phyloP scores from a whole-genome alignment of 2,797 vertebrate species.

The Rhinogobio ventralis region DNA sequence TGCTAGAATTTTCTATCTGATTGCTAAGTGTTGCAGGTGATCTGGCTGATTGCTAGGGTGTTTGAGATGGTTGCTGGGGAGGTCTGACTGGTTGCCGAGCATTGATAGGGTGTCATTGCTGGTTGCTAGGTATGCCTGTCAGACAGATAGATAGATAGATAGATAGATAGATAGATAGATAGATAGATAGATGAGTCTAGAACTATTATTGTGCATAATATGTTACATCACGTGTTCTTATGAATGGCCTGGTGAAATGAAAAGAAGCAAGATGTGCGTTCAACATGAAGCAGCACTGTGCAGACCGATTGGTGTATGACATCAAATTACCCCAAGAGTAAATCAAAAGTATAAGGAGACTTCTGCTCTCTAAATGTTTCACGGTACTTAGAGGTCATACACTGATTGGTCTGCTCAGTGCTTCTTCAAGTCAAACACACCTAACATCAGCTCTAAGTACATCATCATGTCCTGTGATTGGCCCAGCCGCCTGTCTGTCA shows the following conservation, averaged over 20 bases:
- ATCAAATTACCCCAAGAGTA: too few relatives aligned
- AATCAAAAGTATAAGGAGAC: background rate
- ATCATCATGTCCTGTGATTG: constrained; percentile 59
- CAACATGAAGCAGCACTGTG: too few relatives aligned
- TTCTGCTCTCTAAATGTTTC: background rate
- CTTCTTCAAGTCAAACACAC: background rate
- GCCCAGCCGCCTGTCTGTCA: constrained; percentile 56
- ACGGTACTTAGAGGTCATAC: too few relatives aligned
- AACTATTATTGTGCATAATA: constrained; percentile 3
- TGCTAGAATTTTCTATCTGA: background rate
- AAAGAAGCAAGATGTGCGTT: constrained; percentile 66
- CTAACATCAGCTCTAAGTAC: constrained; percentile 63
- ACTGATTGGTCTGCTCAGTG: too few relatives aligned
- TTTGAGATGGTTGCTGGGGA: background rate
- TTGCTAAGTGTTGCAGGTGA: background rate
- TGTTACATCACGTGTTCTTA: constrained; percentile 54
- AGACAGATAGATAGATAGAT: background rate
- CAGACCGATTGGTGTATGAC: too few relatives aligned
- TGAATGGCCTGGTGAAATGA: constrained; percentile 60
- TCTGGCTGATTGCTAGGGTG: too few relatives aligned
- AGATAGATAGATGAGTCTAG: background rate
- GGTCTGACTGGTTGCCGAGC: background rate
- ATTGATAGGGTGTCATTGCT: background rate
- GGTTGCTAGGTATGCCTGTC: background rate
- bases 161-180: background rate